A percentile compares a stretch with the other conserved stretches of the same genome.
phyloP scores from a whole-genome alignment of 2,888 invertebrate species.

The Ommatoiulus sabulosus region DNA sequence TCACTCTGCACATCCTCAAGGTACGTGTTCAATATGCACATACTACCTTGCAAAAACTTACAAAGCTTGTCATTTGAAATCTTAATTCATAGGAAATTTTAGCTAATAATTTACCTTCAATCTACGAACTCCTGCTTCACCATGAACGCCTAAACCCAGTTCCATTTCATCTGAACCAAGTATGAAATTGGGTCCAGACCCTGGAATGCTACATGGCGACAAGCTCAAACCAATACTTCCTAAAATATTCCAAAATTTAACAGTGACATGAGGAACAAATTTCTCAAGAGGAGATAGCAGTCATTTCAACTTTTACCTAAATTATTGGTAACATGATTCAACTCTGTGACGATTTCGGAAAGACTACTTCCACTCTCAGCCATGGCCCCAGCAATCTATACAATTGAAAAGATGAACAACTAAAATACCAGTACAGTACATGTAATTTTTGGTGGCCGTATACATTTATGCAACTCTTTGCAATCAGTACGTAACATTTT shows the following conservation, averaged over 20 bases:
- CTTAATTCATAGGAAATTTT: no score
- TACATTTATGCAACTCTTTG: not conserved
- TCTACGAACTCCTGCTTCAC: constrained; percentile 72
- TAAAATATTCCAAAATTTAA: constrained; percentile 64
- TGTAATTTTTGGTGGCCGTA: not conserved
- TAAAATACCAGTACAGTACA: no score
- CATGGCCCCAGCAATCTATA: constrained; percentile 81
- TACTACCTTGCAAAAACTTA: no score
- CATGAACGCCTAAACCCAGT: constrained; percentile 73
- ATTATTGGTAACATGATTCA: constrained; percentile 66
- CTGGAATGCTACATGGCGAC: constrained; percentile 77
- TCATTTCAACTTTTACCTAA: constrained; percentile 30
- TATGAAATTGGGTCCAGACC: constrained; percentile 74
- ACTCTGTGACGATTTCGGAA: constrained; percentile 70
- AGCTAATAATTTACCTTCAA: constrained; percentile 65
- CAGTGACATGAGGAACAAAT: no score
- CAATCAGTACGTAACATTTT: not conserved
- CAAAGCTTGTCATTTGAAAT: no score
- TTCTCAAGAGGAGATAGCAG: not conserved
- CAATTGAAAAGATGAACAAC: constrained; percentile 62
- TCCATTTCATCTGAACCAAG: constrained; percentile 77
- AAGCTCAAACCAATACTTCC: constrained; percentile 80
- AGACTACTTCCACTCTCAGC: constrained; percentile 74
- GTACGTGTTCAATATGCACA: no score
- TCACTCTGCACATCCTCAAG: no score